Percentiles rank a stretch among this genome's conserved stretches.
Conservation (phyloP, 2,888 invertebrate genomes). For the Ceriagrion tenellum region DNA sequence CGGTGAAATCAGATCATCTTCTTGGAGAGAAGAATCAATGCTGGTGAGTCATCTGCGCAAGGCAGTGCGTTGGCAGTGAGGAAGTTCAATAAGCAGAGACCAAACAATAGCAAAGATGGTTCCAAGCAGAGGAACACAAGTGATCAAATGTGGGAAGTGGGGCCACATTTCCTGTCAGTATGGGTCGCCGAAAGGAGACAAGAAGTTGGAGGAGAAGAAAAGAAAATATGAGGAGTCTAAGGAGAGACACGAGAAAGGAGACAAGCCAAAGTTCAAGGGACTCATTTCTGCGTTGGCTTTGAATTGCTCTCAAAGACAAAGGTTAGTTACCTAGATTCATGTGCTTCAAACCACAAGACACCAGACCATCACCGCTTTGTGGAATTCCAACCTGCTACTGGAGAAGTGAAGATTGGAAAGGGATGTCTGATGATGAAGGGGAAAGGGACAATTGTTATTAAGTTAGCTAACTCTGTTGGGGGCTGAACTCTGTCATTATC, state of each 20-base stretch:
- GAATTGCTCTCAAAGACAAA: not conserved
- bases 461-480: not conserved
- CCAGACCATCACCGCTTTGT: not conserved
- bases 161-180: not conserved
- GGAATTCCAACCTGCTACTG: not conserved
- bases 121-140: not conserved
- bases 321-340: slow-evolving; percentile 10
- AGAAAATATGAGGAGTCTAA: not conserved
- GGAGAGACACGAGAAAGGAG: slow-evolving; percentile 15
- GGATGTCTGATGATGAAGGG: not conserved
- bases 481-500: slow-evolving; percentile 14
- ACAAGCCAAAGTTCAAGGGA: slow-evolving; percentile 18
- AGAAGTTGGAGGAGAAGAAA: not conserved
- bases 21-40: slow-evolving; percentile 18
- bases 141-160: slow-evolving; percentile 1
- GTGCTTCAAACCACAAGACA: not conserved
- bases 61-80: not conserved
- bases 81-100: not conserved
- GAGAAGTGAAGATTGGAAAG: slow-evolving; percentile 10
- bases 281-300: slow-evolving; percentile 8
- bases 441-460: not conserved
- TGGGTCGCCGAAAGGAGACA: not conserved
- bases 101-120: not conserved
- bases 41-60: not conserved
- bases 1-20: not conserved